Base-by-base conservation (phyloP, 1,140 invertebrate genomes). In the Chironomus tepperi region DNA sequence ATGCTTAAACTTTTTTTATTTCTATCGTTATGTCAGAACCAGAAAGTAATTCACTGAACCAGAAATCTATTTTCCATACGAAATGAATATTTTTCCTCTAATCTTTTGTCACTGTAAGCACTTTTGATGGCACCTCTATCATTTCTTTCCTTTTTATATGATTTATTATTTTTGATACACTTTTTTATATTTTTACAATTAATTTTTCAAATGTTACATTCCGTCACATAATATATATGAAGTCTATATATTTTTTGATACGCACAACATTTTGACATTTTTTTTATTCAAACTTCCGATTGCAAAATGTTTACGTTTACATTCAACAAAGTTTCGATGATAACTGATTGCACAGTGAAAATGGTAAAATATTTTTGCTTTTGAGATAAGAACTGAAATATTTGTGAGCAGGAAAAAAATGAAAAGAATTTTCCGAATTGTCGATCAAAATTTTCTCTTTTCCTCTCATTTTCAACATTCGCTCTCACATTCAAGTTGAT, bases 321-420 rank as follows among this genome's bases (percentile, higher is more conserved):
- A 70, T 70, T 70, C 65, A 18, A 19, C 16, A 70, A 70, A 7
- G 65, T 70, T 21, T 10, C 18, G 65, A 70, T 70, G 65, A 70
- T 70, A 70, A 70, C 65, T 70, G 65, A 70, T 70, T 70, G 16
- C 16, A 70, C 6, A 18, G 16, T 19, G 65, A 70, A 70, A 70
- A 67, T 67, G 1, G 18, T 19, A 19, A 70, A 19, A 19, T 19
- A 21, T 34, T 34, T 34, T 34, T 34, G 24, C 24, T 34, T n/a
- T 34, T 2, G 24, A 70, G 65, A 70, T 70, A 70, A 70, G 65
- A 67, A 2, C 3, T 18, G 18, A 67, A 18, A 8, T n/a, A 67
- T 18, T 18, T 67, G n/a, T 19, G n/a, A 70, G 65, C 24, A 34
- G 24, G 24, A 34, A 34, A 34, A 34, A 34, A 34, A 34, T 34